Percentiles rank a stretch among this genome's conserved stretches.
These are phyloP conservation scores for Pachymerium ferrugineum DNA, from an alignment of 2,888 invertebrate genomes.

Conservation along the genomic window DNA sequence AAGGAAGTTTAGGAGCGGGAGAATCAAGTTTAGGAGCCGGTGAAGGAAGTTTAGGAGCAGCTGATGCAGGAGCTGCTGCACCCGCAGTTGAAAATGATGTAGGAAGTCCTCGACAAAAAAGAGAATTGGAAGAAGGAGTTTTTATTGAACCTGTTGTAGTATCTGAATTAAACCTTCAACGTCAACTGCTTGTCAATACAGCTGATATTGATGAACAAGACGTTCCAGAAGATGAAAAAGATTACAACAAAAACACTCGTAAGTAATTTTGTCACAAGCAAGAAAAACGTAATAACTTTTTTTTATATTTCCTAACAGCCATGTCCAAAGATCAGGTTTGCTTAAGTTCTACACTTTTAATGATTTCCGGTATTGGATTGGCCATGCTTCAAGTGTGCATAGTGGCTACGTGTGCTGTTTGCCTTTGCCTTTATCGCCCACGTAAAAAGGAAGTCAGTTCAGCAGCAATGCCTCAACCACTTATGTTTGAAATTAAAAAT, in stretches of 20 bases:
- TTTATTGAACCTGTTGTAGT: background rate
- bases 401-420: constrained; percentile 35
- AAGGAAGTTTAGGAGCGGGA: background rate
- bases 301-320: background rate
- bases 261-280: background rate
- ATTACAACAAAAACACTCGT: constrained; percentile 15
- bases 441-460: background rate
- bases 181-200: background rate
- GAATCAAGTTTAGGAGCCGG: background rate
- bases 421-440: constrained; percentile 33
- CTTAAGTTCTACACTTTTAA: constrained; percentile 25
- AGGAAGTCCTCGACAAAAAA: background rate
- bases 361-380: constrained; percentile 25
- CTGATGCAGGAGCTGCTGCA: background rate
- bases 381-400: constrained; percentile 36
- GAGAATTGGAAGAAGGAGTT: background rate
- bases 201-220: background rate
- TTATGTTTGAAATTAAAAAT: background rate
- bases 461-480: background rate
- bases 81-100: background rate
- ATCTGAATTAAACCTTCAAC: background rate
- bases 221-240: background rate
- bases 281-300: background rate
- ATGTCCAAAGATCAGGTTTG: constrained; percentile 29
- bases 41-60: background rate